Evolutionary conservation across 2,888 invertebrate genomes (phyloP), one percentile per base, ranked within the genome.

Genomic region (Hypercompe scribonia): DNA sequence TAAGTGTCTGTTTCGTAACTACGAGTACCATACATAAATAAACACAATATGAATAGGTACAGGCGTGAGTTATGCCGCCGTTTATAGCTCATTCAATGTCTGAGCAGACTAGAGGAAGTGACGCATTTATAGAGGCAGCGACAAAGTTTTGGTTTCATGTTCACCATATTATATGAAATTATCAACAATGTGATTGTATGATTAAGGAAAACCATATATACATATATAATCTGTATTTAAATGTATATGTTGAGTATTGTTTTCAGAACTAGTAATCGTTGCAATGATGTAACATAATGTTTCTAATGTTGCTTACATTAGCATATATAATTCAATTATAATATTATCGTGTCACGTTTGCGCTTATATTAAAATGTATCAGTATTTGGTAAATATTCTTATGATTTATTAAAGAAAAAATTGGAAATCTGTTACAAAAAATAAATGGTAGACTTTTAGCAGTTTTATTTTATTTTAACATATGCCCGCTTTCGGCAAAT

Each of bases 81-180:
- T 74, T 76, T 74, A 80, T 82, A 82, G 77, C 61, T 72, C 68
- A 75, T 70, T 68, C 71, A 68, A 78, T 65, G 67, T 83, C 63
- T 77, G 77, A 76, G 71, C 71, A 72, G 65, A 54, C 31, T 63
- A 42, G 70, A 74, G 77, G 78, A 84, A 81, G 65, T 83, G 85
- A 84, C 75, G 83, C 73, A 75, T 66, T 34, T 36, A 61, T n/a
- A 54, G 71, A 54, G 70, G 74, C 50, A 71, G 68, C 70, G 64
- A 67, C 74, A 75, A 69, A 71, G 36, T 70, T 61, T 7, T 61
- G 61, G 61, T 61, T 75, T 61, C 72, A 72, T 70, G 72, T 80
- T 79, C 77, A 66, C 61, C 31, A 77, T 73, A 54, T 65, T 65
- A 72, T 77, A 77, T 84, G 65, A 70, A 73, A 82, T 82, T 77